Base-by-base conservation (phyloP, 1,140 invertebrate species). In the Cydia strobilella region DNA sequence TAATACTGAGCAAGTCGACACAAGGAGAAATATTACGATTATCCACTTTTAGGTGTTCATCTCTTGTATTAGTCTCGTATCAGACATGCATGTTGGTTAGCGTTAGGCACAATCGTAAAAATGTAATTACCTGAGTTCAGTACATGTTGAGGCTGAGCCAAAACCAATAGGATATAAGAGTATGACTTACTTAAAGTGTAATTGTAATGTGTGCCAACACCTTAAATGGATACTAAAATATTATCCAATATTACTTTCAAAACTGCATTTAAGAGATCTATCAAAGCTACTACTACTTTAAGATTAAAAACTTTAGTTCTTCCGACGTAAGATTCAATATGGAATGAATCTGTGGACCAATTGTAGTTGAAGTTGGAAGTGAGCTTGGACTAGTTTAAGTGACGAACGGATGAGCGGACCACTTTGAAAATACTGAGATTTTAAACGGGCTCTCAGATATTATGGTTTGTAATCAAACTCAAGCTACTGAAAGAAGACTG, bases 381-480 rank as follows among this genome's bases (percentile, higher is more conserved):
- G 51, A 23, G n/a, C 20, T 59, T 59, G 54, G 54, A 59, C 54
- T 59, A 59, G 54, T 59, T 59, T 59, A 23, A 59, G 18, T 20
- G 54, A 59, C 20, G 54, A 23, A 23, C 54, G 54, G 20, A 59
- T 59, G 54, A 59, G 20, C 18, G 54, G 9, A 59, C 23, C 18
- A 59, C 54, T 59, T 59, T 59, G 20, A 59, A 59, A 59, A 59
- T 23, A 23, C 18, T 59, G 54, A 10, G 54, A 59, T 59, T 59
- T 59, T 23, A 59, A 59, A 23, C 9, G 18, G 9, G 23, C 20
- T 20, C 54, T n/a, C 51, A 23, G 20, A n/a, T 2, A n/a, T 51
- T 51, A n/a, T 6, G 48, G 48, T 18, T n/a, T 15, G 10, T 6
- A 51, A 7, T 6, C 0, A 51, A 51, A 51, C 48, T 51, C 0